A percentile compares a stretch with the other conserved stretches of the same genome.
These are phyloP conservation scores for Anabacerthia variegaticeps DNA, from an alignment of 2,797 vertebrate genomes.

Conservation along the genomic window DNA sequence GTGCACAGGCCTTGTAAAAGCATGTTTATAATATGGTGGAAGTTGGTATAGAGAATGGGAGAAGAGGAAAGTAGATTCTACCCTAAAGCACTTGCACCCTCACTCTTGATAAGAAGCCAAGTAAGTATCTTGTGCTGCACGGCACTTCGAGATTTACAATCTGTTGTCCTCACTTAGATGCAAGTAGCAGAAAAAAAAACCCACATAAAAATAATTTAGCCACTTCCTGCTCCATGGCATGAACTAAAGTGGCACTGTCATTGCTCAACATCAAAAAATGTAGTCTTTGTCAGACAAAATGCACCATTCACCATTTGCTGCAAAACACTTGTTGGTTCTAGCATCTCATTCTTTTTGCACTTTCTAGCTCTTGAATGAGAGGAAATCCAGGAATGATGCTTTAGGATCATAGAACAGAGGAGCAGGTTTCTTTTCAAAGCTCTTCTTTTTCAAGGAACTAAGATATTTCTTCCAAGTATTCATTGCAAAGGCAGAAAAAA, in stretches of 20 bases:
- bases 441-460: neutral
- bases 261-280: neutral
- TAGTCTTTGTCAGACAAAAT: neutral
- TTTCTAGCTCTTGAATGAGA: neutral
- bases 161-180: neutral
- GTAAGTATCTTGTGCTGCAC: neutral
- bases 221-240: neutral
- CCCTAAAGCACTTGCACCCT: neutral
- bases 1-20: neutral
- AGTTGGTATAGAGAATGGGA: neutral
- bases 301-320: neutral
- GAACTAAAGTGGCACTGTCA: neutral
- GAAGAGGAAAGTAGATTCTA: neutral
- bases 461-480: neutral
- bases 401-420: neutral
- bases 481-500: neutral
- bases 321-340: neutral
- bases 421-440: neutral
- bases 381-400: neutral
- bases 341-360: neutral
- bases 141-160: neutral
- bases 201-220: neutral
- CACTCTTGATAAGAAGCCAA: neutral
- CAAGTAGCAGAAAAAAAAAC: constrained; percentile 29
- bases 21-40: neutral